These are phyloP conservation scores for Calliopsis andreniformis DNA, from an alignment of 1,140 invertebrate genomes.

Conservation along the genomic window DNA sequence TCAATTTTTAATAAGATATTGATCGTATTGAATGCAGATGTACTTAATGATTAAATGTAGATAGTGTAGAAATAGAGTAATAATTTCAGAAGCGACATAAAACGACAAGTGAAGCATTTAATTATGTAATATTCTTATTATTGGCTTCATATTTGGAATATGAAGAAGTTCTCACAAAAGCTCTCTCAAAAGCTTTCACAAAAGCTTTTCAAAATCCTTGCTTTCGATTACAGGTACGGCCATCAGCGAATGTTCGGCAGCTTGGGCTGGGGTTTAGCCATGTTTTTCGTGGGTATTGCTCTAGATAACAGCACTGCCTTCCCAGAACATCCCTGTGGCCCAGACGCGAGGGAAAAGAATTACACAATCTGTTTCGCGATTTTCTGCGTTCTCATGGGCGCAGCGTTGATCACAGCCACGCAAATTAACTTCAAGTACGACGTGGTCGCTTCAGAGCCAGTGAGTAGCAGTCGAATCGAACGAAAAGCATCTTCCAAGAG, in stretches of 20 bases:
- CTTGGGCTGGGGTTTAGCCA: constrained; percentile 97
- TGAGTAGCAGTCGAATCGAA: constrained; percentile 44
- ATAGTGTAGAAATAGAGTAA: too few species aligned
- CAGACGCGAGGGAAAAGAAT: constrained; percentile 95
- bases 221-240: constrained; percentile 90
- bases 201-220: too few species aligned
- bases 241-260: constrained; percentile 99
- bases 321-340: constrained; percentile 93
- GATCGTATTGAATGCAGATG: too few species aligned
- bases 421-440: constrained; percentile 93
- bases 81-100: too few species aligned
- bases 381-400: constrained; percentile 98
- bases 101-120: too few species aligned
- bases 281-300: constrained; percentile 99
- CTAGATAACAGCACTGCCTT: constrained; percentile 97
- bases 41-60: too few species aligned
- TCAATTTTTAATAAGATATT: too few species aligned
- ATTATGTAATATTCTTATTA: too few species aligned
- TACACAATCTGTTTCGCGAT: constrained; percentile 99
- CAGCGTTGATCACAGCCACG: constrained; percentile 95
- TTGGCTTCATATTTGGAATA: too few species aligned
- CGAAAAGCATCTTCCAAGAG: neutral
- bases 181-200: too few species aligned
- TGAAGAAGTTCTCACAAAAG: too few species aligned
- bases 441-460: constrained; percentile 69